These are phyloP conservation scores for Pterophyllum scalare DNA, from an alignment of 2,113 vertebrate genomes.

Conservation along the genomic window DNA sequence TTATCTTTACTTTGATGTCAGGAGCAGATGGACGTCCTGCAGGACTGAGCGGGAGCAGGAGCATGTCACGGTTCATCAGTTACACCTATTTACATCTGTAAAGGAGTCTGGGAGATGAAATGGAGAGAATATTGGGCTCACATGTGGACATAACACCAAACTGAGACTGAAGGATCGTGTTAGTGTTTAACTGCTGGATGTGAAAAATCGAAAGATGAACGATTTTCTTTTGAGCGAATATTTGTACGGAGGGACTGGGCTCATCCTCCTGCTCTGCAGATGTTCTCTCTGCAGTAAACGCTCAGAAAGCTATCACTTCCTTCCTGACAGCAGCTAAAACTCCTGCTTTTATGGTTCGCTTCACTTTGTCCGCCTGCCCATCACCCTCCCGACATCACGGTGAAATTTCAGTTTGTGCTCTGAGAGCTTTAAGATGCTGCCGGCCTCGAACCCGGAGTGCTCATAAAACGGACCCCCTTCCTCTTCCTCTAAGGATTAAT, in stretches of 20 bases:
- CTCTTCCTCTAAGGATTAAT: neutral
- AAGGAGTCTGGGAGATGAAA: fast-evolving
- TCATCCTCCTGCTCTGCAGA: constrained; percentile 14
- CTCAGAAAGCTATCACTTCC: constrained; percentile 33
- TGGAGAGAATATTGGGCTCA: neutral
- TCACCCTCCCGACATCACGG: neutral
- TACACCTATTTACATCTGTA: neutral
- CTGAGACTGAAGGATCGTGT: neutral
- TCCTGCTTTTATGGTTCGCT: neutral
- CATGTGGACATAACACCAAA: fast-evolving
- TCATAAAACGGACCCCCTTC: neutral
- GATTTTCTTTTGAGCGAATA: too few relatives aligned
- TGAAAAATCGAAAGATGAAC: too few relatives aligned
- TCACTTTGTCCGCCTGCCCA: neutral
- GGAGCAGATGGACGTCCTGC: neutral
- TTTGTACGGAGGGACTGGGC: fast-evolving
- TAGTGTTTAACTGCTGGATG: too few relatives aligned
- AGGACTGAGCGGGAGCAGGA: neutral
- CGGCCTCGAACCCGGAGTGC: neutral
- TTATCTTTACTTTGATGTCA: neutral
- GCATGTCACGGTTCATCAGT: fast-evolving
- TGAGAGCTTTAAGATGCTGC: neutral
- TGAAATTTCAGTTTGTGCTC: fast-evolving
- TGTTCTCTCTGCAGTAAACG: constrained; percentile 13
- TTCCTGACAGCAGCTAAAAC: constrained; percentile 41